These are phyloP conservation scores for Crossocerus cetratus DNA, from an alignment of 2,888 invertebrate species.

Conservation along the genomic window DNA sequence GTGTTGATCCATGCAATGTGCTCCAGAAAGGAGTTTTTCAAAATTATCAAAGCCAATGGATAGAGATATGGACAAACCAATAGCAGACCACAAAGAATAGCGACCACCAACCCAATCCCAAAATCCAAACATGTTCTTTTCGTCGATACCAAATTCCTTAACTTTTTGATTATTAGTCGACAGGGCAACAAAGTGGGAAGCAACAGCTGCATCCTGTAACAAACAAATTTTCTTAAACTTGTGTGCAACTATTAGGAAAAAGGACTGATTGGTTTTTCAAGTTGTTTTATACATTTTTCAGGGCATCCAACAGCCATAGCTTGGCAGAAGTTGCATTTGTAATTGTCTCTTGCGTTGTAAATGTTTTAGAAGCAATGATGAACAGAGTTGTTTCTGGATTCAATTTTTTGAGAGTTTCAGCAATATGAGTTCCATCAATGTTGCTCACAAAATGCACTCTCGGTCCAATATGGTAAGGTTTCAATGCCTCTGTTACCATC, in stretches of 20 bases:
- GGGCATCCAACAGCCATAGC: slow-evolving; percentile 91
- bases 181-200: slow-evolving; percentile 98
- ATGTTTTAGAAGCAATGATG: slow-evolving; percentile 99
- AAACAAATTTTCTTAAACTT: not conserved
- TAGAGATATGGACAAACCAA: slow-evolving; percentile 96
- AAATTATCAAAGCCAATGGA: slow-evolving; percentile 97
- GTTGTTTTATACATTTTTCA: slow-evolving; percentile 86
- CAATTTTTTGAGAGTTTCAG: slow-evolving; percentile 92
- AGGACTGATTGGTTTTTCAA: not conserved
- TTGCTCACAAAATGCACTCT: slow-evolving; percentile 98
- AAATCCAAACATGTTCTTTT: slow-evolving; percentile 99
- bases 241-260: not conserved
- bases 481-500: slow-evolving; percentile 99
- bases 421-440: slow-evolving; percentile 98
- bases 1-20: slow-evolving; percentile 96
- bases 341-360: slow-evolving; percentile 99
- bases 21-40: slow-evolving; percentile 93
- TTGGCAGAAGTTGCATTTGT: slow-evolving; percentile 99
- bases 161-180: slow-evolving; percentile 97
- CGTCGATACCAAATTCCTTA: slow-evolving; percentile 97
- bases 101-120: slow-evolving; percentile 99
- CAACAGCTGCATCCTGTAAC: slow-evolving; percentile 86
- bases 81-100: slow-evolving; percentile 98
- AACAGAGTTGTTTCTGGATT: slow-evolving; percentile 96
- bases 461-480: slow-evolving; percentile 92